Evolutionary conservation across 2,113 vertebrate genomes (phyloP).

Genomic region (Cariama cristata): DNA sequence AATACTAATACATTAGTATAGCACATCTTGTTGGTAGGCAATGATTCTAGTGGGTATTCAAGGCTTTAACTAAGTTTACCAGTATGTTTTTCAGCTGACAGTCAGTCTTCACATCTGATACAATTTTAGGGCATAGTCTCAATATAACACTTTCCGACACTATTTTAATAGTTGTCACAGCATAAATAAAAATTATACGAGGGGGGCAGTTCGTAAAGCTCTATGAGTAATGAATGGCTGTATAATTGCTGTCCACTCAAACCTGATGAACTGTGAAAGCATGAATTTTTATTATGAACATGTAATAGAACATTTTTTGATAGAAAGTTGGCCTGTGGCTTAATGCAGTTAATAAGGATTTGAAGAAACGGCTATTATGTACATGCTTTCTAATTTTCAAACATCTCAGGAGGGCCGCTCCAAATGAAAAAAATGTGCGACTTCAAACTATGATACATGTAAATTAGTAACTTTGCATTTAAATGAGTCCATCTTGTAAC

Average conservation of each 20-base stretch:
- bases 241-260: background rate
- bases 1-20: background rate
- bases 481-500: background rate
- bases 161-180: background rate
- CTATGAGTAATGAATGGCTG: background rate
- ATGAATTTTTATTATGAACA: background rate
- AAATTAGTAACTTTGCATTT: slow-evolving; percentile 39
- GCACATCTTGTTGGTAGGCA: background rate
- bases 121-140: background rate
- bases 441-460: background rate
- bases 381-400: background rate
- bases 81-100: background rate
- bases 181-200: background rate
- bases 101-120: background rate
- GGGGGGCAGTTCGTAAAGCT: background rate
- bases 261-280: background rate
- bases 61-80: background rate
- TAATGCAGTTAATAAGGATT: background rate
- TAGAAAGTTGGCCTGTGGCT: background rate
- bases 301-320: background rate
- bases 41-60: background rate
- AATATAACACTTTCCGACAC: background rate
- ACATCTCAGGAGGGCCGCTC: background rate
- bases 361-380: background rate
- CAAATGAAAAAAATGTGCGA: background rate